Evolutionary conservation across 2,797 vertebrate species (phyloP).

Genomic region (Enteromius thamalakanensis): DNA sequence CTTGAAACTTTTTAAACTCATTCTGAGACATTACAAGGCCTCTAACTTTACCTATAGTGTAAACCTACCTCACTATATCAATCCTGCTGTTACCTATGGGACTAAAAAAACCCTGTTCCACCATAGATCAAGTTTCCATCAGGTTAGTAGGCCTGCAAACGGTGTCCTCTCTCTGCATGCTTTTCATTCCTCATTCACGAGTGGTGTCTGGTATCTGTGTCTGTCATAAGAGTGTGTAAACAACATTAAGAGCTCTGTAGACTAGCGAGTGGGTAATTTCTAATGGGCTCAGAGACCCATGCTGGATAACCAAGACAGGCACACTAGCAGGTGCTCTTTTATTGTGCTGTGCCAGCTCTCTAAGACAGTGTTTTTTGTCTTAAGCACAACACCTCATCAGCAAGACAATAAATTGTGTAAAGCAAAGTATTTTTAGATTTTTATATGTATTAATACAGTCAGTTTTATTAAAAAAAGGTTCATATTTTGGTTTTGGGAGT

Average conservation of each 20-base stretch:
- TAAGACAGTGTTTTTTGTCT: not conserved
- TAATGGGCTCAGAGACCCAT: slow-evolving; percentile 23
- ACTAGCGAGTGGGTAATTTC: slow-evolving; percentile 31
- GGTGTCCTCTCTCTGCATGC: slow-evolving; percentile 58
- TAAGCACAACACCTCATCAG: not conserved
- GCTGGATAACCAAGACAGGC: slow-evolving; percentile 23
- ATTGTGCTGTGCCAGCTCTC: not conserved
- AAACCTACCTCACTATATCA: not conserved
- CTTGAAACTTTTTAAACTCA: slow-evolving; percentile 61
- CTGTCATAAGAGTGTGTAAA: slow-evolving; percentile 64
- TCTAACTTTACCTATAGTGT: not conserved
- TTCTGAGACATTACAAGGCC: slow-evolving; percentile 55
- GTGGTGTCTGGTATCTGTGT: slow-evolving; percentile 65
- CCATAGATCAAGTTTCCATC: slow-evolving; percentile 46
- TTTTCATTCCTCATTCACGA: slow-evolving; percentile 65
- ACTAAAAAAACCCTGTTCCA: slow-evolving; percentile 23
- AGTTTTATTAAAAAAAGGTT: not conserved
- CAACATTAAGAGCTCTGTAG: slow-evolving; percentile 50
- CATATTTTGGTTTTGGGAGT: too few relatives aligned
- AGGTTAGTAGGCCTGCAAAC: slow-evolving; percentile 43
- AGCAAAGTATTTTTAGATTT: not conserved
- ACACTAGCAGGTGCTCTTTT: slow-evolving; percentile 16
- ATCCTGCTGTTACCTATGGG: slow-evolving; percentile 14
- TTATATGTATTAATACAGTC: not conserved
- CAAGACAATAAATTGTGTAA: not conserved